Conservation (phyloP, 2,113 vertebrate species). For the Lepus europaeus region DNA sequence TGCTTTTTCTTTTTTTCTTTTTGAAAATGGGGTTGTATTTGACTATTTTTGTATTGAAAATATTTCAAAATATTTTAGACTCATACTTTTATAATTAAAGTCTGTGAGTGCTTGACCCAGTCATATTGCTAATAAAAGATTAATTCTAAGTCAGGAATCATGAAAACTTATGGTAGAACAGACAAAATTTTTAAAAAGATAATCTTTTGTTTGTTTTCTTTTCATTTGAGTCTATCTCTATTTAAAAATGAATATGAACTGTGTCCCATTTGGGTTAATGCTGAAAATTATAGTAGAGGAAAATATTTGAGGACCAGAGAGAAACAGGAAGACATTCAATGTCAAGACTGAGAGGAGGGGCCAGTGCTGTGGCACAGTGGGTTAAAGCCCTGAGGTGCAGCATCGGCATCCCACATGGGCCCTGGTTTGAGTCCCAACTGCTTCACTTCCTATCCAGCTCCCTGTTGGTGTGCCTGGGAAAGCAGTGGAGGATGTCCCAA, state of each 20-base stretch:
- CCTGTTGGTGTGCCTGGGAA: no score
- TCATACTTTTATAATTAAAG: background rate
- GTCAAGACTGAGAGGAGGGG: background rate
- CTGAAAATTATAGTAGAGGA: background rate
- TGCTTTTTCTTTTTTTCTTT: background rate
- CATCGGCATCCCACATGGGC: no score
- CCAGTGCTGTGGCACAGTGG: no score
- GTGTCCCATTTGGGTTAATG: background rate
- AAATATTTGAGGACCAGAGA: background rate
- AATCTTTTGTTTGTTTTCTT: background rate
- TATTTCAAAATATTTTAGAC: background rate
- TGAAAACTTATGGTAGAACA: background rate
- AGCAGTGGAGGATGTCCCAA: no score
- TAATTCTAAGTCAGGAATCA: background rate
- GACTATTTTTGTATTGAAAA: background rate
- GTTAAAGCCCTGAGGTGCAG: no score
- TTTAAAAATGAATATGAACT: background rate
- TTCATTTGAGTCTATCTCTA: background rate
- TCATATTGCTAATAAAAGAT: conserved; percentile 9
- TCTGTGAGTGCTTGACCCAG: background rate
- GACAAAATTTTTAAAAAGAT: background rate
- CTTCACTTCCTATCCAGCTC: no score
- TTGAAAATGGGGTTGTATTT: background rate
- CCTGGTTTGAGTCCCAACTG: no score
- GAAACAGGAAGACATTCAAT: background rate